Evolutionary conservation across 2,797 vertebrate species (phyloP).

Genomic region (Florisuga fusca): DNA sequence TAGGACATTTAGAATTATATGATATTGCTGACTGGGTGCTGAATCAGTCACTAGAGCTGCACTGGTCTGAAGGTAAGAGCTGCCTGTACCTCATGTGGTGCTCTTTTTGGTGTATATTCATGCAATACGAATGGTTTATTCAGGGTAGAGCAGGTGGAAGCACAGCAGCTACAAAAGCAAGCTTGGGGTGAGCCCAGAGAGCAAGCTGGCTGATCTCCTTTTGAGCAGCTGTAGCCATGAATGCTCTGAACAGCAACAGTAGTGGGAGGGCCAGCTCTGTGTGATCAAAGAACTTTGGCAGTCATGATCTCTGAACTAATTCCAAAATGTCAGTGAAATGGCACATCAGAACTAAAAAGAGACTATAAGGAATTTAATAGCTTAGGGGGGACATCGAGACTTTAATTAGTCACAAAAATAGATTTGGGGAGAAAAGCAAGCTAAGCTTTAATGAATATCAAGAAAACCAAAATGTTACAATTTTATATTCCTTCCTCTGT

Average conservation of each 20-base stretch:
- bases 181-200: background rate
- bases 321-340: constrained; percentile 9
- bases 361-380: background rate
- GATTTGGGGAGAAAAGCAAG: background rate
- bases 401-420: background rate
- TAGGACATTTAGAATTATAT: accelerated
- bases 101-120: background rate
- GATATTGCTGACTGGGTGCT: background rate
- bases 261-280: background rate
- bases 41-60: background rate
- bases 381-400: background rate
- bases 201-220: background rate
- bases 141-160: background rate
- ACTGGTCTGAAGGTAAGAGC: background rate
- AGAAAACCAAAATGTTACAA: background rate
- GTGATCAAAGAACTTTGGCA: constrained; percentile 33
- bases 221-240: constrained; percentile 7
- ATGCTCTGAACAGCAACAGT: background rate
- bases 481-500: background rate
- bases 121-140: background rate
- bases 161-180: background rate
- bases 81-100: background rate
- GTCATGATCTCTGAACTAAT: constrained; percentile 32
- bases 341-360: background rate
- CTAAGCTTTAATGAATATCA: background rate